These are phyloP conservation scores for Drosophila guanche DNA, from an alignment of 1,140 invertebrate species.

Conservation along the genomic window DNA sequence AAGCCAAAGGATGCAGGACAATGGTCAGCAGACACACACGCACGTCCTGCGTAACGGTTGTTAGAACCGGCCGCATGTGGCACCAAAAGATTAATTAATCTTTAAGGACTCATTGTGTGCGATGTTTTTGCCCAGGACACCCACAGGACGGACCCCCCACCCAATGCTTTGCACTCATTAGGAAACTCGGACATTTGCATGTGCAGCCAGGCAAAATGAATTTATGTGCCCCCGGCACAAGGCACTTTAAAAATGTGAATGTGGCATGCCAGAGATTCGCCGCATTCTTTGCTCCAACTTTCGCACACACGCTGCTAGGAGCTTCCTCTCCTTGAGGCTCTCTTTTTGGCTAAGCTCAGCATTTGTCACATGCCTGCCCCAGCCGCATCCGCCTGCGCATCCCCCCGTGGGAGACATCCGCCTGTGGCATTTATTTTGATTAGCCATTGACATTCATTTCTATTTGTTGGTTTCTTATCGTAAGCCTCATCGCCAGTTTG, in stretches of 20 bases:
- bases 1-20: conserved; percentile 52
- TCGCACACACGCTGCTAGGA: too few relatives aligned
- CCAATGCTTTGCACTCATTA: conserved; percentile 53
- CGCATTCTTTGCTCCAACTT: neutral
- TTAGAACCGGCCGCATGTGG: conserved; percentile 68
- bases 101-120: conserved; percentile 81
- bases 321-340: neutral
- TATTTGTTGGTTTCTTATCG: conserved; percentile 75
- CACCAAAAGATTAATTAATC: conserved; percentile 83
- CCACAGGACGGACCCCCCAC: neutral
- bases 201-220: conserved; percentile 65
- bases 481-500: conserved; percentile 47
- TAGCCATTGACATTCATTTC: conserved; percentile 81
- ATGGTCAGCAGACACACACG: conserved; percentile 53
- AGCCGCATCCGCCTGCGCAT: neutral
- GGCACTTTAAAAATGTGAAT: neutral
- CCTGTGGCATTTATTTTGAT: conserved; percentile 78
- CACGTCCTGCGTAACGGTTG: conserved; percentile 45
- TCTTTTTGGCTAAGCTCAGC: conserved; percentile 18
- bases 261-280: neutral
- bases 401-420: neutral
- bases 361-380: conserved; percentile 42
- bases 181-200: conserved; percentile 68
- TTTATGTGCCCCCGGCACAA: conserved; percentile 51
- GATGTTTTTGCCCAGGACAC: conserved; percentile 31